phyloP scores from a whole-genome alignment of 1,140 invertebrate genomes.

The Oscheius sp. region DNA sequence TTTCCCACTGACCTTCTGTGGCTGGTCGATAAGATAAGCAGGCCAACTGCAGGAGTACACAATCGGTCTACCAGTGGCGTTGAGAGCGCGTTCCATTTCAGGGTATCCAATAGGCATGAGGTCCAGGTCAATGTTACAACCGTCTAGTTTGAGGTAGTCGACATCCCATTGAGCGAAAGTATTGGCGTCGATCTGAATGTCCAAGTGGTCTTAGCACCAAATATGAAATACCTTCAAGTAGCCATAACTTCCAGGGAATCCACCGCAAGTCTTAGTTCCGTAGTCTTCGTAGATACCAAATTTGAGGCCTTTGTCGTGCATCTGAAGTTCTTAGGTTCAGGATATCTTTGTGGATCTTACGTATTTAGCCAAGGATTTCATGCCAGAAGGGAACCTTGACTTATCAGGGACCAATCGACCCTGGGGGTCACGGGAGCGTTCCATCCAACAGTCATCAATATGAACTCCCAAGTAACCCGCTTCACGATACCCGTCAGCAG shows the following conservation, averaged over 20 bases:
- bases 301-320: conserved; percentile 65
- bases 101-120: conserved; percentile 84
- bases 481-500: conserved; percentile 45
- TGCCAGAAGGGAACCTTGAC: conserved; percentile 47
- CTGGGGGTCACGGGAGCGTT: conserved; percentile 24
- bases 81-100: conserved; percentile 81
- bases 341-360: conserved; percentile 20
- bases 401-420: conserved; percentile 36
- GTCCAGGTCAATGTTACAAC: conserved; percentile 79
- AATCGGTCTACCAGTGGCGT: conserved; percentile 83
- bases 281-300: conserved; percentile 97
- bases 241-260: conserved; percentile 87
- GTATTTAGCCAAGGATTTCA: conserved; percentile 46
- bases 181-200: conserved; percentile 73
- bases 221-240: conserved; percentile 66
- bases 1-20: conserved; percentile 58
- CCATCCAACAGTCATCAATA: conserved; percentile 60
- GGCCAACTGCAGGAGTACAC: conserved; percentile 97
- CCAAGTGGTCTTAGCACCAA: background rate
- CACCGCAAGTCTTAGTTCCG: conserved; percentile 86
- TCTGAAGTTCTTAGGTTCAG: background rate
- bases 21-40: conserved; percentile 39
- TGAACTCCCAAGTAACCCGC: conserved; percentile 53
- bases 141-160: conserved; percentile 93
- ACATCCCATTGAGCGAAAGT: conserved; percentile 93